phyloP scores from a whole-genome alignment of 2,113 vertebrate species.

The Dissostichus mawsoni region DNA sequence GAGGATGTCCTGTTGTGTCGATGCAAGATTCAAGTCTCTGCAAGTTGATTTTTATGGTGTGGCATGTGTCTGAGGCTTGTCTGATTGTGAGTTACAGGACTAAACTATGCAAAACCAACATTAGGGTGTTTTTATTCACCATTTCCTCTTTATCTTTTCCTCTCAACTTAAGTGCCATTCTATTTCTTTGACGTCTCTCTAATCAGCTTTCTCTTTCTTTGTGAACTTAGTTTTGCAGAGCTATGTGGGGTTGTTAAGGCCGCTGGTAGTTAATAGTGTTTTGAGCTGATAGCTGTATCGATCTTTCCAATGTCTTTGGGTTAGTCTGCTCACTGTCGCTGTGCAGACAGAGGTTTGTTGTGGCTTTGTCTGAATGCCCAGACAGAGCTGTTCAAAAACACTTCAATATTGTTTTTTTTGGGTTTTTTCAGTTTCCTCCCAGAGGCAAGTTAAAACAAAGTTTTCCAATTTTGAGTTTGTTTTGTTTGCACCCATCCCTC shows the following conservation, averaged over 20 bases:
- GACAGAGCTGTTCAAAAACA: constrained; percentile 25
- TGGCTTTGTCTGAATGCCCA: constrained; percentile 31
- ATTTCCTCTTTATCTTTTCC: background rate
- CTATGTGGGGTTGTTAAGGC: constrained; percentile 1
- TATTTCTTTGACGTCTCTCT: background rate
- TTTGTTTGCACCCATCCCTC: constrained; percentile 22
- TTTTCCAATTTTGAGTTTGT: constrained; percentile 14
- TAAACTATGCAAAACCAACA: background rate
- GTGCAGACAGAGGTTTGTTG: constrained; percentile 16
- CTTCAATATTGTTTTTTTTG: background rate
- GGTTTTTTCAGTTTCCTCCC: constrained; percentile 17
- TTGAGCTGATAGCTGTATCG: constrained; percentile 28
- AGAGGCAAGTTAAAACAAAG: constrained; percentile 31
- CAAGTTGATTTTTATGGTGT: background rate
- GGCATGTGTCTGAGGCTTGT: no score
- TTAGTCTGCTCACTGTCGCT: constrained; percentile 32
- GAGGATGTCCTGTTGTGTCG: background rate
- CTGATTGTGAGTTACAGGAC: background rate
- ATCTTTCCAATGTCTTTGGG: constrained; percentile 28
- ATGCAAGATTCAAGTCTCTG: constrained; percentile 22
- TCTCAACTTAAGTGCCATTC: background rate
- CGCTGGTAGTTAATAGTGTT: constrained; percentile 30
- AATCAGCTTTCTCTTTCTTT: background rate
- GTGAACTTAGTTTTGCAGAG: background rate
- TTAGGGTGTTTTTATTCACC: background rate